phyloP scores from a whole-genome alignment of 1,140 invertebrate genomes.

The Pachypeltis micranthus region DNA sequence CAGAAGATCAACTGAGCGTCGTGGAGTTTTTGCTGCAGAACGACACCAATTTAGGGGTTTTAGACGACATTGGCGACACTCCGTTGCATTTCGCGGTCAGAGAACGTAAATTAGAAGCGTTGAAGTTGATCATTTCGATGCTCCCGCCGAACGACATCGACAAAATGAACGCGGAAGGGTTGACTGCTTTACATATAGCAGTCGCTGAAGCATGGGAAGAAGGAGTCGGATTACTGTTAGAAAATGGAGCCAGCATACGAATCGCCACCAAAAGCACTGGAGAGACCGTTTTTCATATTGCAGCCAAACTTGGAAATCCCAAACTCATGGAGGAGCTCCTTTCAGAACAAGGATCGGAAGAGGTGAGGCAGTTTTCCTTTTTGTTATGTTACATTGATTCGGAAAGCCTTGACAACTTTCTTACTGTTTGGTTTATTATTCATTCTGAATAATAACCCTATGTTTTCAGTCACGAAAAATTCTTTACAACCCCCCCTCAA shows the following conservation, averaged over 20 bases:
- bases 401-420: not conserved
- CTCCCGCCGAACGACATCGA: conserved; percentile 29
- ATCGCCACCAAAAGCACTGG: conserved; percentile 44
- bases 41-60: conserved; percentile 31
- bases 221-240: conserved; percentile 48
- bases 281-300: conserved; percentile 42
- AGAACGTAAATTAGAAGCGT: not conserved
- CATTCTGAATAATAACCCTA: too few species aligned
- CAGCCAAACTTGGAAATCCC: conserved; percentile 44
- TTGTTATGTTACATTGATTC: not conserved
- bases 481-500: not conserved
- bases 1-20: conserved; percentile 27
- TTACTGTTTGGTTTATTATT: not conserved
- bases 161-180: conserved; percentile 48
- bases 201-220: conserved; percentile 45
- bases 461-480: too few species aligned
- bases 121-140: not conserved
- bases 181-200: conserved; percentile 69
- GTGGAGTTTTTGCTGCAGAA: conserved; percentile 34
- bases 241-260: conserved; percentile 54
- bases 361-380: conserved; percentile 12
- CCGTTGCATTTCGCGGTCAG: conserved; percentile 46
- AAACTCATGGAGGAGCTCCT: conserved; percentile 49
- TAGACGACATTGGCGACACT: conserved; percentile 43
- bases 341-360: conserved; percentile 40